phyloP scores from a whole-genome alignment of 2,888 invertebrate species.

The Polietes domitor region DNA sequence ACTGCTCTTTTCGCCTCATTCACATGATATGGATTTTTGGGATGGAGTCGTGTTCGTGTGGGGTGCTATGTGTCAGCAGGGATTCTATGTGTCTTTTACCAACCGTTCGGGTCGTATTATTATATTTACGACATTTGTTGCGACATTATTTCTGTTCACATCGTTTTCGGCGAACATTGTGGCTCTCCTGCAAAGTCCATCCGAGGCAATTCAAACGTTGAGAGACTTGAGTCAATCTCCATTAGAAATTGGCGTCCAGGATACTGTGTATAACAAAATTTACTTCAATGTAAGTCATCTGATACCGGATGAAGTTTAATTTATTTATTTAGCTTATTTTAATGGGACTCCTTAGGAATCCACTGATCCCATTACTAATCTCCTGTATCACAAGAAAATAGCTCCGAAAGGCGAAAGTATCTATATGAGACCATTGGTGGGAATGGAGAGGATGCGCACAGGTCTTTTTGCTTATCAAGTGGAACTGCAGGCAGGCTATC shows the following conservation, averaged over 20 bases:
- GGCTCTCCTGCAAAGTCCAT: constrained; percentile 84
- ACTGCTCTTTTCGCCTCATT: constrained; percentile 73
- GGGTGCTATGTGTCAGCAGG: constrained; percentile 85
- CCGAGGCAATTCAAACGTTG: constrained; percentile 82
- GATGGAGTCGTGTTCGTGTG: constrained; percentile 83
- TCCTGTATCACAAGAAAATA: constrained; percentile 83
- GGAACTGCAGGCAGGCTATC: constrained; percentile 83
- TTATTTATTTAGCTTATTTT: background rate
- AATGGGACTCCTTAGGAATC: constrained; percentile 81
- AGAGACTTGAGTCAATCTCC: constrained; percentile 83
- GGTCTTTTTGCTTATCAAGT: constrained; percentile 84
- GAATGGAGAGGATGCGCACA: constrained; percentile 82
- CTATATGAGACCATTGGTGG: constrained; percentile 82
- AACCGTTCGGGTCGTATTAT: constrained; percentile 82
- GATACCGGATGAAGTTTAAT: background rate
- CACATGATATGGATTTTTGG: constrained; percentile 73
- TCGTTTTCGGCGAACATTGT: constrained; percentile 86
- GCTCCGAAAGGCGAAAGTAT: constrained; percentile 82
- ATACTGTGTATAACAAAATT: constrained; percentile 83
- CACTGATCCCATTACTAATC: constrained; percentile 82
- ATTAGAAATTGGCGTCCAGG: constrained; percentile 83
- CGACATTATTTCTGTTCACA: constrained; percentile 84
- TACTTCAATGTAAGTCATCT: constrained; percentile 81
- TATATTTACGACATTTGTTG: constrained; percentile 83
- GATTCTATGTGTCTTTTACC: constrained; percentile 81